These are phyloP conservation scores for Hylaea fasciaria DNA, from an alignment of 2,888 invertebrate species.

Conservation along the genomic window DNA sequence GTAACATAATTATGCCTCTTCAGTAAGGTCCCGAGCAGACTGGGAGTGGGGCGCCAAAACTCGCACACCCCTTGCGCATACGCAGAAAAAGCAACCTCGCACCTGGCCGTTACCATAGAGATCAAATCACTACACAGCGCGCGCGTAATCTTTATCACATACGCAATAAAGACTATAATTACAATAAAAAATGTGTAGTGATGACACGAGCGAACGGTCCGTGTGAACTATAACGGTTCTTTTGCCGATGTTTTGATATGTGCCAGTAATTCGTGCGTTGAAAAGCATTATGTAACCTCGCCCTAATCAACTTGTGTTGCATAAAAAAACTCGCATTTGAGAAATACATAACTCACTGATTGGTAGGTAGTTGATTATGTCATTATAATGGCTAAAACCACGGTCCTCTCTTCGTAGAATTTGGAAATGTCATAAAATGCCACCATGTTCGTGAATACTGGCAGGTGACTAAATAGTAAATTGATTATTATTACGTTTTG, in stretches of 20 bases:
- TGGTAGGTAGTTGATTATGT: too few species aligned
- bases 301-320: slow-evolving; percentile 14
- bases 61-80: slow-evolving; percentile 58
- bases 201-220: slow-evolving; percentile 55
- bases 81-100: slow-evolving; percentile 62
- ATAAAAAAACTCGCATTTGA: slow-evolving; percentile 1
- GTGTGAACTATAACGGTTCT: slow-evolving; percentile 72
- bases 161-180: slow-evolving; percentile 36
- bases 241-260: slow-evolving; percentile 53
- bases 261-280: slow-evolving; percentile 36
- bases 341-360: not conserved
- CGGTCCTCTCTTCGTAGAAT: too few species aligned
- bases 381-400: too few species aligned
- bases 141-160: slow-evolving; percentile 21
- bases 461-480: too few species aligned
- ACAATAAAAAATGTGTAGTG: slow-evolving; percentile 54
- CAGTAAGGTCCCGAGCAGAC: slow-evolving; percentile 39
- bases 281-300: slow-evolving; percentile 34
- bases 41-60: slow-evolving; percentile 58
- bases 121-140: slow-evolving; percentile 76
- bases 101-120: slow-evolving; percentile 83
- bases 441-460: too few species aligned
- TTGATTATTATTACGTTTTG: too few species aligned
- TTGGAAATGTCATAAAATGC: too few species aligned
- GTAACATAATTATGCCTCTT: slow-evolving; percentile 53